A percentile compares a stretch with the other conserved stretches of the same genome.
These are phyloP conservation scores for Ruditapes philippinarum DNA, from an alignment of 1,140 invertebrate species.

Conservation along the genomic window DNA sequence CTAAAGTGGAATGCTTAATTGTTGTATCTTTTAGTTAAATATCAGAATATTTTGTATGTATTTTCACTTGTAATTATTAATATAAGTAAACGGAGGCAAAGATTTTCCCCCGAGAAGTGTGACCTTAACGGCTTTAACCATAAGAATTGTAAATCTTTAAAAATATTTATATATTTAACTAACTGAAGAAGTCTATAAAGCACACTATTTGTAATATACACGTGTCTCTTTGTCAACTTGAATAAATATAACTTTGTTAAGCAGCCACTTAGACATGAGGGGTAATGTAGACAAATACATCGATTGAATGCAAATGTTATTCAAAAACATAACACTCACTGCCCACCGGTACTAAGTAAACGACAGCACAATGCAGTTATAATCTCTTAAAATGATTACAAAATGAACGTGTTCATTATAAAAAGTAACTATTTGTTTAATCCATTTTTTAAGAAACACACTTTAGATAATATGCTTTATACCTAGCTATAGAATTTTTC, in stretches of 20 bases:
- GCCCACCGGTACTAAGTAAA: not conserved
- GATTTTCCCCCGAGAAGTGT: too few relatives aligned
- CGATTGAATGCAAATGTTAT: not conserved
- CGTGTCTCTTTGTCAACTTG: slow-evolving; percentile 8
- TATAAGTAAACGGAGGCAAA: too few relatives aligned
- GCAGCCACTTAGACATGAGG: not conserved
- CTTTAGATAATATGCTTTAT: not conserved
- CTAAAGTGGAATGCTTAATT: too few relatives aligned
- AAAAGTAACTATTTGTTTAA: slow-evolving; percentile 4
- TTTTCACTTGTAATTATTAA: too few relatives aligned
- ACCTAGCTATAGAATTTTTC: not conserved
- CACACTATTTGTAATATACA: not conserved
- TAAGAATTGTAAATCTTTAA: not conserved
- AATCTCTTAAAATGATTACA: not conserved
- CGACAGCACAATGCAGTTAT: not conserved
- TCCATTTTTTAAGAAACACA: not conserved
- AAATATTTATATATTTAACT: not conserved
- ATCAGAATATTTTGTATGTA: too few relatives aligned
- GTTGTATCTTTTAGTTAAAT: too few relatives aligned
- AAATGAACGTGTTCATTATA: not conserved
- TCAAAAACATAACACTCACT: not conserved
- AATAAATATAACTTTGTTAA: not conserved
- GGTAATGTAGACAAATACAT: not conserved
- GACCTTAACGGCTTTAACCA: not conserved
- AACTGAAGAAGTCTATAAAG: not conserved